Evolutionary conservation across 2,888 invertebrate genomes (phyloP), one percentile per base, ranked within the genome.

Genomic region (Dorcus hopei): DNA sequence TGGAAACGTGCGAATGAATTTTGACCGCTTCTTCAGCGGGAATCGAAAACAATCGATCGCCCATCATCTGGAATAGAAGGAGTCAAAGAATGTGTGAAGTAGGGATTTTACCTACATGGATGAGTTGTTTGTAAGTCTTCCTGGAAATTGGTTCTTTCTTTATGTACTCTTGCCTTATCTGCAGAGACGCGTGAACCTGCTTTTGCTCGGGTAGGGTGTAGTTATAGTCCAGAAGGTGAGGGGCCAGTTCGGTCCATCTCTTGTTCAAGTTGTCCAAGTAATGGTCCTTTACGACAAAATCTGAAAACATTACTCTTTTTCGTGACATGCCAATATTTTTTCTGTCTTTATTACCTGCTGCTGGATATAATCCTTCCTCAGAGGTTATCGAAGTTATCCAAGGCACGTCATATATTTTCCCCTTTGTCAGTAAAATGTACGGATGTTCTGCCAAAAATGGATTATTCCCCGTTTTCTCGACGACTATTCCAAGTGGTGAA

Each of bases 281-380:
- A 43, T 59, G 9, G 9, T 59, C 56, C 38, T 65, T 41, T 7
- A 54, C n/a, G 26, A 43, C 9, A 77, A 68, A 3, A 86, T 74
- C 8, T 80, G 66, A 2, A 59, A 49, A 9, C 7, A 3, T 19
- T 19, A 19, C 19, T 19, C 19, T 2, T 19, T 19, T 19, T 19
- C 23, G 14, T 14, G 14, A 14, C 14, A 14, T 14, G 1, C 14
- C 14, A 14, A 14, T 14, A 14, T 14, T 14, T 14, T 14, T 14
- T 14, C 14, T 14, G 14, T 14, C 14, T 14, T 14, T 33, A 33
- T 52, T 74, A 87, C 87, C 82, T 68, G 85, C 84, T 42, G 84
- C 86, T 19, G 88, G 88, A 67, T 86, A 88, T 9, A 87, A 78
- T 54, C 89, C 89, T 72, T 90, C 90, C 57, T 88, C 85, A 3